Base-by-base conservation (phyloP, 2,797 vertebrate species). In the Valencia hispanica region DNA sequence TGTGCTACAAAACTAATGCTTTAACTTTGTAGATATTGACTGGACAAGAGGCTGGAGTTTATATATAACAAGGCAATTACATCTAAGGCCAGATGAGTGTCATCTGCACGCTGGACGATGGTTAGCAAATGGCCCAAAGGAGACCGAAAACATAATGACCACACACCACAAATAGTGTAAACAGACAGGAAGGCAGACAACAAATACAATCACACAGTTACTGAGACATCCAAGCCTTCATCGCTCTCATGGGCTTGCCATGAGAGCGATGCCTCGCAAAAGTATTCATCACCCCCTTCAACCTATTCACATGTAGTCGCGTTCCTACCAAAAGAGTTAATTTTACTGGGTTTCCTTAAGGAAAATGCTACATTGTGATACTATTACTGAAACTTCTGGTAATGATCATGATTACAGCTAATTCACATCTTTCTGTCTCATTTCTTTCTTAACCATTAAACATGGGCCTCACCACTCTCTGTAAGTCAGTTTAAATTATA, bases 101-200 rank as follows among this genome's bases (percentile, higher is more conserved):
- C 96, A 97, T 95, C 96, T 96, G 95, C 94, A 95, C 92, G 93
- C 92, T 86, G 93, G 93, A 95, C 93, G 90, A 93, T 89, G 92
- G 90, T 93, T 80, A 92, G 93, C 94, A 96, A 97, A 96, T 94
- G 95, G 94, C 92, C 92, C 92, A 93, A 92, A 94, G 93, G 92
- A 43, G 63, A 88, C 91, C 88, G 95, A 73, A 75, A 81, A 78
- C 61, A 8, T 0, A 53, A 55, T 25, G 47, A 50, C 71, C 15
- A 68, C 22, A 70, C 61, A 48, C 65, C 45, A 61, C 63, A 73
- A 73, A 57, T 53, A 70, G 47, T 63, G 63, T 79, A 50, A 71
- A 72, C 30, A 74, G 55, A 61, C 41, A 74, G n/a, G 65, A 45
- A 72, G 25, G 12, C 41, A 72, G 25, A 70, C 50, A 47, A 51